Evolutionary conservation across 2,113 vertebrate species (phyloP), one percentile per base, ranked within the genome.

Genomic region (Turnix velox): DNA sequence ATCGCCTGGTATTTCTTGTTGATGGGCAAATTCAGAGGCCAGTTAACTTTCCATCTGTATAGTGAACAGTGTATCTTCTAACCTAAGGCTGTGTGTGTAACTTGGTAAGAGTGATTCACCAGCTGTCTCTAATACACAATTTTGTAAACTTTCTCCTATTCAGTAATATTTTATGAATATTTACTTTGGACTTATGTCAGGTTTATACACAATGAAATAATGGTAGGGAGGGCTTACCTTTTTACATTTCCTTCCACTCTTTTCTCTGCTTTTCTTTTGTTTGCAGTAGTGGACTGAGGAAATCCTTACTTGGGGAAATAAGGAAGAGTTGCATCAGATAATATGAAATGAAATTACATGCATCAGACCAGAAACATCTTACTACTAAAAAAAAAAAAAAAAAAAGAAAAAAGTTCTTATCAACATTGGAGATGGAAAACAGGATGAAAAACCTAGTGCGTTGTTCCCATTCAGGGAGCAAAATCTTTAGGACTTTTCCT

Each of bases 111-210:
- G 10, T 23, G 72, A 39, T 19, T 87, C 23, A 57, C 18, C 28
- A 58, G 1, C 55, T 65, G 1, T 18, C 14, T 63, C 35, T 72
- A 27, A 40, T 6, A 23, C 0, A 0, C 9, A 18, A 71, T 55
- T 67, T 67, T 5, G 4, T 55, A 16, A 62, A 46, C 14, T 73
- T 88, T 37, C 49, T 37, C 58, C 12, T 28, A 12, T 17, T 65
- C 22, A 14, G 16, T 55, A 12, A 4, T 11, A 20, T 30, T 78
- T 61, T 59, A 24, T 63, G 11, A 49, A 8, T 61, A 67, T 51
- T 91, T 42, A 19, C 24, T 73, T 76, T 71, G 48, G n/a, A 20
- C 7, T 8, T 19, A 7, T 0, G 0, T 35, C 2, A 2, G 15
- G 3, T 59, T 77, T 63, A 24, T 46, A 14, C 18, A 33, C 43